Base-by-base conservation (phyloP, 2,113 vertebrate species). In the Nibea albiflora region DNA sequence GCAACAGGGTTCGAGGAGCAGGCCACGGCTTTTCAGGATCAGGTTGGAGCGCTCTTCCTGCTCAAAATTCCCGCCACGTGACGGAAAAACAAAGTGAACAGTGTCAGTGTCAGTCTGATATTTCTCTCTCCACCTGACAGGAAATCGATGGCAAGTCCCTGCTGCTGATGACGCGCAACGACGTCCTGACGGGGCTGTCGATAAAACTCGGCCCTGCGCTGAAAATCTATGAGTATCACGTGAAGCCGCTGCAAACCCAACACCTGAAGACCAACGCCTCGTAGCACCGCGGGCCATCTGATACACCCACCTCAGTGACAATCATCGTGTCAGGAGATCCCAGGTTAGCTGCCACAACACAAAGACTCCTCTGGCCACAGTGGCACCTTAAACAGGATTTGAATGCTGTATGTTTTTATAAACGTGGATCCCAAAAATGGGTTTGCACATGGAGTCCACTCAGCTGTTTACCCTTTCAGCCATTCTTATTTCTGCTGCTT, bases 141-240 rank as follows among this genome's bases (percentile, higher is more conserved):
- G 98, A 99, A 96, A 99, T 99, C 81, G 98, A 99, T 91, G 98
- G 98, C 73, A 99, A 99, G 93, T 99, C 98, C 68, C 95, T 99
- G 85, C 96, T 99, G 74, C 92, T 99, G 92, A 99, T 99, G 98
- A 99, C 98, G 52, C 97, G 98, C 63, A 98, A 98, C 76, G 98
- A 99, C 63, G 98, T 99, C 84, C 93, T 99, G 91, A 99, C 98
- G 42, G 98, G 98, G 94, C 96, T 99, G 94, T 98, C 98, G 44
- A 96, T 99, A 95, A 99, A 99, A 95, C 94, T 99, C 85, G 98
- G 98, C 69, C 98, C 98, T 20, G 98, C 98, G 2, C 95, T 99
- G 92, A 99, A 99, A 95, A 99, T 99, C 92, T 99, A 99, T 22
- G 98, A 99, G 89, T 99, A 98, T 93, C 98, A 99, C 16, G 95